Percentiles rank a stretch among this genome's conserved stretches.
These are phyloP conservation scores for Dicaeum eximium DNA, from an alignment of 2,113 vertebrate species.

Conservation along the genomic window DNA sequence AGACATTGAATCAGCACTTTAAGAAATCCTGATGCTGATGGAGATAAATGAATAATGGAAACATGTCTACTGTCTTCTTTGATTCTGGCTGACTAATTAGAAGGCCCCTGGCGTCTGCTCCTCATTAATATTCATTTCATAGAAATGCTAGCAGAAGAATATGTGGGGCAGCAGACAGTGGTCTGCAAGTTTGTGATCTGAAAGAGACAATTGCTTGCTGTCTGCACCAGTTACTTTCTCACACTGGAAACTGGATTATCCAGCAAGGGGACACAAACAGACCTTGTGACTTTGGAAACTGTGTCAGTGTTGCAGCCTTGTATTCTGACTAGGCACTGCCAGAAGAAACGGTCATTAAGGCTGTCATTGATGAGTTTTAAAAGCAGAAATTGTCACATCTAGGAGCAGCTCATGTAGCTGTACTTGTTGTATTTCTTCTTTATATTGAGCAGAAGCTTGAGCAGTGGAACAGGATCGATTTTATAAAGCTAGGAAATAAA, in stretches of 20 bases:
- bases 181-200: background rate
- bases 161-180: conserved; percentile 56
- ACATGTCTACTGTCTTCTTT: background rate
- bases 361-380: background rate
- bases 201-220: conserved; percentile 39
- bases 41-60: conserved; percentile 25
- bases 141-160: background rate
- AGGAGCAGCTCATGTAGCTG: background rate
- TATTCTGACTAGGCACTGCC: background rate
- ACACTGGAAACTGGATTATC: conserved; percentile 1
- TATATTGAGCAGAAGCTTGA: background rate
- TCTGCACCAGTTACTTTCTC: conserved; percentile 22
- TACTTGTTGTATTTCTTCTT: background rate
- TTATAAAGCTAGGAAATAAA: background rate
- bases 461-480: background rate
- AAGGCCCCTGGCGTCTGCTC: background rate
- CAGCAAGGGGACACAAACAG: background rate
- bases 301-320: background rate
- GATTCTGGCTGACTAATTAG: conserved; percentile 47
- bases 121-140: conserved; percentile 38
- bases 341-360: background rate
- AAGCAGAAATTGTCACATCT: background rate
- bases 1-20: conserved; percentile 16
- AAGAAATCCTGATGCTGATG: background rate
- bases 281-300: conserved; percentile 8